Evolutionary conservation across 1,140 invertebrate species (phyloP).

Genomic region (Drosophila sp.): DNA sequence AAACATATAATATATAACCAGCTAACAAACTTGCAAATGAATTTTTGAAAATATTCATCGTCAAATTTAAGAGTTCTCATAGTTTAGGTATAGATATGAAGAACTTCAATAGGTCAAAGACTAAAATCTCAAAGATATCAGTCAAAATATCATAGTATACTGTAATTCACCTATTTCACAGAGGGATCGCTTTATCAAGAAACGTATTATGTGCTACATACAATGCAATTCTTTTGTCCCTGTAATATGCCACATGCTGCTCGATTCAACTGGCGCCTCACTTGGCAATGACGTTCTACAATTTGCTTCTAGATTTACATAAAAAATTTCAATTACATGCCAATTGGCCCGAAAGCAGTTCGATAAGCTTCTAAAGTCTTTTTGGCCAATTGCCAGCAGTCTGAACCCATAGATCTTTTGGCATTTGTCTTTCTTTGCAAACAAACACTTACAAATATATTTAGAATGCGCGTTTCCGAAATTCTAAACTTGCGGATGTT

Average conservation of each 20-base stretch:
- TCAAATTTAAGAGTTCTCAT: neutral
- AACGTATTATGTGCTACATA: neutral
- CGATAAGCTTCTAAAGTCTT: neutral
- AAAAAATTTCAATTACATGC: conserved; percentile 8
- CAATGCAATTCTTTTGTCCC: neutral
- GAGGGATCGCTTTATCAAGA: neutral
- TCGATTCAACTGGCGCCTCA: neutral
- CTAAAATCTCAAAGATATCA: neutral
- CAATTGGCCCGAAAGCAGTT: conserved; percentile 8
- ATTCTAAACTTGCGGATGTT: conserved; percentile 51
- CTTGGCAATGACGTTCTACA: conserved; percentile 7
- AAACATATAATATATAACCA: neutral
- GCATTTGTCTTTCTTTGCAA: conserved; percentile 3
- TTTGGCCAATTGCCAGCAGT: conserved; percentile 7
- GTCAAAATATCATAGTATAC: no score
- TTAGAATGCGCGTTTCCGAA: conserved; percentile 32
- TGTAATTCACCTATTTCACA: neutral
- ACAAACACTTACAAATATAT: conserved; percentile 10
- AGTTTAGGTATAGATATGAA: neutral
- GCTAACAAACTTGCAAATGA: neutral
- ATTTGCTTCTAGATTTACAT: conserved; percentile 11
- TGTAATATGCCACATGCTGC: conserved; percentile 1
- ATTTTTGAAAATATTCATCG: neutral
- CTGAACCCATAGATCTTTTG: conserved; percentile 8
- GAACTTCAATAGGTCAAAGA: neutral